Percentiles rank a stretch among this genome's conserved stretches.
phyloP scores from a whole-genome alignment of 2,113 vertebrate species.

The Tringa solitaria region DNA sequence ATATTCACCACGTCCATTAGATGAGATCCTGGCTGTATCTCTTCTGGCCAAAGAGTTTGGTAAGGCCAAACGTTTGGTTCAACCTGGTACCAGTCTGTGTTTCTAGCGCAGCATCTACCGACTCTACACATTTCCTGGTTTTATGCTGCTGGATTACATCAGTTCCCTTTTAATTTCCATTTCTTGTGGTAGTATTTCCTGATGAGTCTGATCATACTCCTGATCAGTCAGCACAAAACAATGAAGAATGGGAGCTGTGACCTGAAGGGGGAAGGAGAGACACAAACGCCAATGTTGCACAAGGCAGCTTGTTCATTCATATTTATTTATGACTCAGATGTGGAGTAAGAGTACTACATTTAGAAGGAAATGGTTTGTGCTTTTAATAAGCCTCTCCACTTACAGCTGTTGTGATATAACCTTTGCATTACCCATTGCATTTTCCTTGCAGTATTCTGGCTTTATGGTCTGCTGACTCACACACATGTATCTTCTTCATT shows the following conservation, averaged over 20 bases:
- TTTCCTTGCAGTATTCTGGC: not conserved
- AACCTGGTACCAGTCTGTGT: not conserved
- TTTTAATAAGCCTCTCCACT: conserved; percentile 38
- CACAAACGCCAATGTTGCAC: not conserved
- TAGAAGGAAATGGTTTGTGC: not conserved
- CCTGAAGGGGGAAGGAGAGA: not conserved
- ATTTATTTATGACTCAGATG: not conserved
- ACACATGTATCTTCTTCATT: not conserved
- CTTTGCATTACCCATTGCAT: not conserved
- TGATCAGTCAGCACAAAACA: not conserved
- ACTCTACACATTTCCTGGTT: not conserved
- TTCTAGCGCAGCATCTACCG: not conserved
- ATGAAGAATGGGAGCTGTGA: not conserved
- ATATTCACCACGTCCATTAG: not conserved
- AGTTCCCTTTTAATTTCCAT: not conserved
- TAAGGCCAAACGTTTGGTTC: not conserved
- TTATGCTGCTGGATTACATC: not conserved
- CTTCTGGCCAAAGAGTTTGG: not conserved
- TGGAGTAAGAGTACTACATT: not conserved
- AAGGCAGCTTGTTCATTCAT: not conserved
- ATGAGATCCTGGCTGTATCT: not conserved
- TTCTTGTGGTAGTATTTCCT: not conserved
- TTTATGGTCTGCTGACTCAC: conserved; percentile 45
- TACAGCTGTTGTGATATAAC: not conserved
- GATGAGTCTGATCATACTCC: not conserved